Evolutionary conservation across 2,113 vertebrate species (phyloP).

Genomic region (Cyanistes caeruleus): DNA sequence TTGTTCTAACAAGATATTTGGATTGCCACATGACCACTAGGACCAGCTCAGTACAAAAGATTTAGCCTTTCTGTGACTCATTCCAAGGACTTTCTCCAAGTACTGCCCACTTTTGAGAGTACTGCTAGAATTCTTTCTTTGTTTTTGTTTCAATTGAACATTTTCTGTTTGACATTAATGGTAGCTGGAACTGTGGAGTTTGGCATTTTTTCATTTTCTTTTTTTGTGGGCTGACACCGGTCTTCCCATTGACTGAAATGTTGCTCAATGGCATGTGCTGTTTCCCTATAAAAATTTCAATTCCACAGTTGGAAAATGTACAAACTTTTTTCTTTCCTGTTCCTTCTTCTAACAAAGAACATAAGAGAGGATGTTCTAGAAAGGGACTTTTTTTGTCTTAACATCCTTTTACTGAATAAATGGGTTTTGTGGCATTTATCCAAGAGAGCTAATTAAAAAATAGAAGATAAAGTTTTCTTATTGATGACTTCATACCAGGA

Average conservation of each 20-base stretch:
- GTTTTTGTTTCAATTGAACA: background rate
- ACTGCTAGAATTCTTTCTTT: background rate
- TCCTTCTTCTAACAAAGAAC: background rate
- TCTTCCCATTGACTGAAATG: constrained; percentile 26
- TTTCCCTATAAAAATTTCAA: constrained; percentile 4
- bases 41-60: background rate
- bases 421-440: background rate
- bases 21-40: background rate
- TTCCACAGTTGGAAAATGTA: background rate
- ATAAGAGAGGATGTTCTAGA: background rate
- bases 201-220: background rate
- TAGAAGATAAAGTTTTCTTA: background rate
- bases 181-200: background rate
- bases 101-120: background rate
- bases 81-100: background rate
- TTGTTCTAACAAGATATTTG: background rate
- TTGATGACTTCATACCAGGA: background rate
- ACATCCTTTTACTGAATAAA: background rate
- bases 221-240: background rate
- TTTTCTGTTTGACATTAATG: constrained; percentile 16
- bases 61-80: background rate
- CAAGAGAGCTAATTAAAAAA: background rate
- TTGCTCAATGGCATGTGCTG: background rate
- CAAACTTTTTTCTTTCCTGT: background rate
- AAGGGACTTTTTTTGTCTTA: background rate